Evolutionary conservation across 1,140 invertebrate species (phyloP).

Genomic region (Lutraria rhynchaena): DNA sequence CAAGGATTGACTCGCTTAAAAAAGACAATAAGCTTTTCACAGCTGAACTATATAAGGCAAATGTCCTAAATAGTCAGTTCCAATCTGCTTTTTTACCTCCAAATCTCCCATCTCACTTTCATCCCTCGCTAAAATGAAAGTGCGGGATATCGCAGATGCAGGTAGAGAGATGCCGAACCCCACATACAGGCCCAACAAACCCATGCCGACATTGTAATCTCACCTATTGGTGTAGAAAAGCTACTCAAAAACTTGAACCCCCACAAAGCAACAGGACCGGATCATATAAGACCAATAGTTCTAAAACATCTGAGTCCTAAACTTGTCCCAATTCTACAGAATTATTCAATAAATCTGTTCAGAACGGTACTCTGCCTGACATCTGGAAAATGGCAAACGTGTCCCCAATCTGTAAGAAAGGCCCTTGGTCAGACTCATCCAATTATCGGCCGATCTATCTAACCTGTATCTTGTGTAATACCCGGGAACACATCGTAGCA

Average conservation of each 20-base stretch:
- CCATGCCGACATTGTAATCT: constrained; percentile 22
- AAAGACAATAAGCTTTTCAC: too few relatives aligned
- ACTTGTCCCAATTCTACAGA: constrained; percentile 1
- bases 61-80: background rate
- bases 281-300: constrained; percentile 24
- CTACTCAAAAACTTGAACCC: constrained; percentile 31
- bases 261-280: constrained; percentile 41
- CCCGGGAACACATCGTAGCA: constrained; percentile 46
- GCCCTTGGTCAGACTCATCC: constrained; percentile 10
- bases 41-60: too few relatives aligned
- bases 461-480: constrained; percentile 43
- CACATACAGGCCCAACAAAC: background rate
- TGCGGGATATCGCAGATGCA: constrained; percentile 1
- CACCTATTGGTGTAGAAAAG: constrained; percentile 21
- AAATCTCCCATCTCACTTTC: background rate
- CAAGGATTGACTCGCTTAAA: too few relatives aligned
- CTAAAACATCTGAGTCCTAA: constrained; percentile 10
- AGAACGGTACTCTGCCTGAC: too few relatives aligned
- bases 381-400: background rate
- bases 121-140: constrained; percentile 35
- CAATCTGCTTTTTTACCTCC: background rate
- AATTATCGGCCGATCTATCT: constrained; percentile 33
- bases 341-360: constrained; percentile 1
- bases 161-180: background rate
- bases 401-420: constrained; percentile 28